These are phyloP conservation scores for Biston betularia DNA, from an alignment of 2,888 invertebrate species.

Conservation along the genomic window DNA sequence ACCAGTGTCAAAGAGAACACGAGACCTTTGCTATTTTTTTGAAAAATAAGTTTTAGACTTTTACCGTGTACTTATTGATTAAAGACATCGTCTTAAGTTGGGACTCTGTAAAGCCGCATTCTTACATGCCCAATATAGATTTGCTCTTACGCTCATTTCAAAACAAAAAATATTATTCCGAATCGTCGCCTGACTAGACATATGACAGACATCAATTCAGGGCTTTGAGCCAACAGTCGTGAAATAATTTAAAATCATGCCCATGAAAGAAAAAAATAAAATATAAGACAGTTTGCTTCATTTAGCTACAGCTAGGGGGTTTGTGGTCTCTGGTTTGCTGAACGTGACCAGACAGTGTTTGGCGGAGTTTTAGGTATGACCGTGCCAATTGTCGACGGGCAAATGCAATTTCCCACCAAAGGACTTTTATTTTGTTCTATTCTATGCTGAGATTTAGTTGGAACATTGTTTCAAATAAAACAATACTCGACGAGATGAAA, in stretches of 20 bases:
- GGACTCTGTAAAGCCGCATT: background rate
- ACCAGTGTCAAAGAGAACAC: constrained; percentile 76
- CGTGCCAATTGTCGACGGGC: constrained; percentile 63
- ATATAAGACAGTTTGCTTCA: constrained; percentile 68
- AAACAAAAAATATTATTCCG: constrained; percentile 55
- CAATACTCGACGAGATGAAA: constrained; percentile 26
- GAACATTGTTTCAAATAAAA: constrained; percentile 37
- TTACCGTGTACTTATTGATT: constrained; percentile 59
- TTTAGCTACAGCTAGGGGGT: constrained; percentile 65
- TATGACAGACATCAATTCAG: constrained; percentile 61
- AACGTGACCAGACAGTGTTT: constrained; percentile 82
- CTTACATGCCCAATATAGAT: constrained; percentile 37
- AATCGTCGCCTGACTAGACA: constrained; percentile 61
- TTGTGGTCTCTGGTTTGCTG: constrained; percentile 79
- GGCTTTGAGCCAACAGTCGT: constrained; percentile 63
- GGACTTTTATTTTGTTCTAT: constrained; percentile 47
- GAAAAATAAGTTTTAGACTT: constrained; percentile 65
- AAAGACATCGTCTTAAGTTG: constrained; percentile 37
- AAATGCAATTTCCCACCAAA: constrained; percentile 60
- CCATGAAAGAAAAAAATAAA: constrained; percentile 68
- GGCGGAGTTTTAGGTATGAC: constrained; percentile 63
- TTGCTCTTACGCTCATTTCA: constrained; percentile 38
- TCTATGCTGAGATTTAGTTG: constrained; percentile 26
- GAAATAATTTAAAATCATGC: constrained; percentile 68
- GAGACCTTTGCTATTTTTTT: constrained; percentile 66